A percentile compares a stretch with the other conserved stretches of the same genome.
phyloP scores from a whole-genome alignment of 1,140 invertebrate species.

The Drosophila suzukii region DNA sequence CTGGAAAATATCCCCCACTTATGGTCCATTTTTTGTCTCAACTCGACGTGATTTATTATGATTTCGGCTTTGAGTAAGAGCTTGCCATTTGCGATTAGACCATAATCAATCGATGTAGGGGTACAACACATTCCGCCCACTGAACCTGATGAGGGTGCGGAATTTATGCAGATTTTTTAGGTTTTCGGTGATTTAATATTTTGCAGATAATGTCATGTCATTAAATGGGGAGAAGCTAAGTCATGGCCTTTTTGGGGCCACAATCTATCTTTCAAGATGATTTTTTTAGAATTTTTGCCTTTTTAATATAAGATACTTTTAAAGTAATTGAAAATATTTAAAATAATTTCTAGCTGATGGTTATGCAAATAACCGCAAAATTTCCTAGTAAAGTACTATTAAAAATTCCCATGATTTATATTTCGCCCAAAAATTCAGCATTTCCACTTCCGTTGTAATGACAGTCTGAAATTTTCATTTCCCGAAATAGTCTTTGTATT shows the following conservation, averaged over 20 bases:
- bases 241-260: not conserved
- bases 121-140: slow-evolving; percentile 3
- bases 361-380: not conserved
- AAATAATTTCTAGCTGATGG: not conserved
- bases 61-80: slow-evolving; percentile 30
- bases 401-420: not conserved
- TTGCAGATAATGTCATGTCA: slow-evolving; percentile 1
- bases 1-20: not conserved
- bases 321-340: not conserved
- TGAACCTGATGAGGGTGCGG: not conserved
- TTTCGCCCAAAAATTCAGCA: not conserved
- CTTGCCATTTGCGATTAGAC: slow-evolving; percentile 7
- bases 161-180: not conserved
- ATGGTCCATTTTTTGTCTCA: slow-evolving; percentile 22
- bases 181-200: not conserved
- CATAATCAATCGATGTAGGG: slow-evolving; percentile 34
- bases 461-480: not conserved
- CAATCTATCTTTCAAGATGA: too few relatives aligned
- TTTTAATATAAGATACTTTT: not conserved
- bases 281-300: too few relatives aligned
- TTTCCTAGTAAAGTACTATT: not conserved
- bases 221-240: not conserved
- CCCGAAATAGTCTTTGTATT: not conserved
- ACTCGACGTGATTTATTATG: slow-evolving; percentile 51
- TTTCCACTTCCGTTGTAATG: not conserved